phyloP scores from a whole-genome alignment of 2,888 invertebrate genomes.

The Molanna angustata region DNA sequence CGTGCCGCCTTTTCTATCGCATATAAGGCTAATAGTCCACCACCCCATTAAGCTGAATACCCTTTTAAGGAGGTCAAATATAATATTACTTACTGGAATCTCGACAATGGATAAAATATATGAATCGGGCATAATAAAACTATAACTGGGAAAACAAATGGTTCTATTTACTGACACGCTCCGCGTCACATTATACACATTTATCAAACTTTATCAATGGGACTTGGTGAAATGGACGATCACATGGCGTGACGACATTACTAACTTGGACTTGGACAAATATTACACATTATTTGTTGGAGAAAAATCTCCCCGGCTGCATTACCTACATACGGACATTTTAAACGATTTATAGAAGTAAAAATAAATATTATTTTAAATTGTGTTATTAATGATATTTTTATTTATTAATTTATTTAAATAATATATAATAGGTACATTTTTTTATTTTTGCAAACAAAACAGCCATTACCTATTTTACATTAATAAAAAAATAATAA shows the following conservation, averaged over 20 bases:
- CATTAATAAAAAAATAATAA: too few species aligned
- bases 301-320: too few species aligned
- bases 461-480: too few species aligned
- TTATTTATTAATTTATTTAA: too few species aligned
- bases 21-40: too few species aligned
- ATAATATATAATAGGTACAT: too few species aligned
- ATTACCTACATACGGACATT: too few species aligned
- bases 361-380: too few species aligned
- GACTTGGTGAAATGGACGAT: slow-evolving; percentile 18
- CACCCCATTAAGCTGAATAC: slow-evolving; percentile 18
- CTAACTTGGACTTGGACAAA: slow-evolving; percentile 8
- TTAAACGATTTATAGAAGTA: too few species aligned
- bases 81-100: slow-evolving; percentile 24
- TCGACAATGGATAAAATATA: slow-evolving; percentile 30
- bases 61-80: slow-evolving; percentile 32
- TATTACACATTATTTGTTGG: slow-evolving; percentile 15
- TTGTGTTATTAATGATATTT: too few species aligned
- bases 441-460: too few species aligned
- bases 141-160: slow-evolving; percentile 33
- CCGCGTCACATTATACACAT: slow-evolving; percentile 27
- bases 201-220: slow-evolving; percentile 29
- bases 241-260: slow-evolving; percentile 26
- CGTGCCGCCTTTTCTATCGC: too few species aligned
- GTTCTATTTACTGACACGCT: slow-evolving; percentile 33
- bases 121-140: slow-evolving; percentile 32